Conservation (phyloP, 2,797 vertebrate species). For the Lindbergichthys nudifrons region DNA sequence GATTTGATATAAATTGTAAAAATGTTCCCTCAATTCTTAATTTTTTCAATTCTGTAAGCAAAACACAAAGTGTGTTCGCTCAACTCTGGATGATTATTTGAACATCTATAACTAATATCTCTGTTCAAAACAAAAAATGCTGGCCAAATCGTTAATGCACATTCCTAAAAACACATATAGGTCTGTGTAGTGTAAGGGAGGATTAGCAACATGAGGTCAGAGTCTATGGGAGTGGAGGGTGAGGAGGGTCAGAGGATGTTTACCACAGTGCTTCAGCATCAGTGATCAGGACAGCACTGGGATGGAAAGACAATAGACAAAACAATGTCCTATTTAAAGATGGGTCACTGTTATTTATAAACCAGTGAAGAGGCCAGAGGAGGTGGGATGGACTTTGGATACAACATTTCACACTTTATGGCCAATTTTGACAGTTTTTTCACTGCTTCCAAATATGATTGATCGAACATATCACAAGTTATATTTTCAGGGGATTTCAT, state of each 20-base stretch:
- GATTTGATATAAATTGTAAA: neutral
- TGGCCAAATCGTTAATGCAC: neutral
- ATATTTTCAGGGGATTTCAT: neutral
- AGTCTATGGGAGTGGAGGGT: conserved; percentile 41
- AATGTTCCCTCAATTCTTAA: neutral
- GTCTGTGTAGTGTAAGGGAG: conserved; percentile 17
- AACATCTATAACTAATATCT: neutral
- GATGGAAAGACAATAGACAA: conserved; percentile 74
- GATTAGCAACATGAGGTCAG: conserved; percentile 32
- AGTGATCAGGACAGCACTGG: conserved; percentile 58
- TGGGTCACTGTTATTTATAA: conserved; percentile 75
- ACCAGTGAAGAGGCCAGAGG: conserved; percentile 27
- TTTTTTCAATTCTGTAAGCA: neutral
- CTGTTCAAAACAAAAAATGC: neutral
- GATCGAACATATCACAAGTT: neutral
- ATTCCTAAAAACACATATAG: neutral
- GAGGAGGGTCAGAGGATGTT: conserved; percentile 77
- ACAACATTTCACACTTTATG: neutral
- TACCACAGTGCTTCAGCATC: conserved; percentile 65
- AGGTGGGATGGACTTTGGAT: conserved; percentile 6
- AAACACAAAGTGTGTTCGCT: neutral
- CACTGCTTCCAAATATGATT: neutral
- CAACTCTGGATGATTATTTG: neutral
- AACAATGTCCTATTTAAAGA: conserved; percentile 80
- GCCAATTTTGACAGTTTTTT: neutral